Evolutionary conservation across 2,113 vertebrate species (phyloP).

Genomic region (Vireo altiloquus): DNA sequence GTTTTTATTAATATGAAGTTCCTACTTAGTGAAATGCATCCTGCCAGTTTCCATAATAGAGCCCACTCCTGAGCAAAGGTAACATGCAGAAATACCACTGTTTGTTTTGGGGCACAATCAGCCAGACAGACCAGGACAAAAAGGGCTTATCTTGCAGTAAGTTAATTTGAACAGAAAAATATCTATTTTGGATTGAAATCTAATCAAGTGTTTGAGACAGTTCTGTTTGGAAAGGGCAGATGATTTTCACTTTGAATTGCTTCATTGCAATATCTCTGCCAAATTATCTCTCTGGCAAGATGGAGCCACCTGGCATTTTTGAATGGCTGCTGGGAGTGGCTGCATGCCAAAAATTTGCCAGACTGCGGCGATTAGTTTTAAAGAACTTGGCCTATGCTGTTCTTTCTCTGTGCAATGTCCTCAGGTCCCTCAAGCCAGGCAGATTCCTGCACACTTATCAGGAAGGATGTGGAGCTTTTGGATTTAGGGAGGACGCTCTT

Average conservation of each 20-base stretch:
- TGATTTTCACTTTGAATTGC: slow-evolving; percentile 51
- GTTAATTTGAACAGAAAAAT: neutral
- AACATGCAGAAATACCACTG: neutral
- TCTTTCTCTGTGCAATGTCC: neutral
- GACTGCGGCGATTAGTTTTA: neutral
- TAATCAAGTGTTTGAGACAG: slow-evolving; percentile 45
- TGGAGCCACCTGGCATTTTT: slow-evolving; percentile 47
- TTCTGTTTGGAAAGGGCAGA: slow-evolving; percentile 54
- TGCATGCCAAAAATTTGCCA: slow-evolving; percentile 18
- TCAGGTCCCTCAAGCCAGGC: neutral
- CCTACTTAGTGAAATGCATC: neutral
- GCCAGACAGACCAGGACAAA: neutral
- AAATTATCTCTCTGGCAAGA: slow-evolving; percentile 44
- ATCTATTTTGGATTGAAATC: slow-evolving; percentile 1
- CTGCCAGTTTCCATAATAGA: neutral
- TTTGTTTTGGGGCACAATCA: neutral
- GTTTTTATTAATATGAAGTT: neutral
- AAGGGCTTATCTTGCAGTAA: neutral
- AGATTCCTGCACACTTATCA: neutral
- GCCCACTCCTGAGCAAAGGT: neutral
- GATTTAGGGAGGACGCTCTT: neutral
- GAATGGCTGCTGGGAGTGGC: slow-evolving; percentile 36
- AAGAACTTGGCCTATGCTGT: slow-evolving; percentile 25
- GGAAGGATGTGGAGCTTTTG: neutral
- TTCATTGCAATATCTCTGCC: slow-evolving; percentile 48